These are phyloP conservation scores for Propithecus perrieri DNA, from an alignment of 2,797 vertebrate species.

Conservation along the genomic window DNA sequence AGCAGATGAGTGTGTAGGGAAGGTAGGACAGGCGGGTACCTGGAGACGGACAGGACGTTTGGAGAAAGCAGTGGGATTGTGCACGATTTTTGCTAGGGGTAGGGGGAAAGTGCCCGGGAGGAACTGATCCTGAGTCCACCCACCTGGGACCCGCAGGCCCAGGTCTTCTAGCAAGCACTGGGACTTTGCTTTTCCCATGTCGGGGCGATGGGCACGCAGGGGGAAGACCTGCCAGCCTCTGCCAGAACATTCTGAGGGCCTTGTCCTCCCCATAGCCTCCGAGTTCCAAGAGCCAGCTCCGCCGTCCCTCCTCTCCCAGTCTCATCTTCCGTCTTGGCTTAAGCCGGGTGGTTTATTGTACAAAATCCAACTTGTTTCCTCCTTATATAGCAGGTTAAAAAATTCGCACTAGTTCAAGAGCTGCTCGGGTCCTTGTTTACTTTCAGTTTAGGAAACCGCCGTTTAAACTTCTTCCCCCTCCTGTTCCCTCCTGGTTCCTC, in stretches of 20 bases:
- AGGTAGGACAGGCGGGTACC: not conserved
- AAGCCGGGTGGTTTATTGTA: constrained; percentile 40
- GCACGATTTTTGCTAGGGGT: not conserved
- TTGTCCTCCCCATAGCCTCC: not conserved
- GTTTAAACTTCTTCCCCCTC: not conserved
- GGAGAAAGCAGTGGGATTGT: no score
- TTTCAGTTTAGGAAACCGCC: constrained; percentile 74
- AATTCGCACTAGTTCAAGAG: constrained; percentile 57
- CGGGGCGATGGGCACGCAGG: rapidly evolving
- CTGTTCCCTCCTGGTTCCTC: not conserved
- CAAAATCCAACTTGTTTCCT: constrained; percentile 63
- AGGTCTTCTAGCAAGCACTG: rapidly evolving
- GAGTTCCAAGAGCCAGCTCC: not conserved
- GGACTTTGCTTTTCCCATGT: rapidly evolving
- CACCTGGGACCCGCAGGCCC: not conserved
- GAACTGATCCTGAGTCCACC: not conserved
- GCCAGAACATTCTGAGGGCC: not conserved
- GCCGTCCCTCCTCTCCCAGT: not conserved
- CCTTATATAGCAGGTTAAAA: constrained; percentile 54
- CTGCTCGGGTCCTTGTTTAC: constrained; percentile 54
- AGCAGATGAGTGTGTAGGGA: not conserved
- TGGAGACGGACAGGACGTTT: not conserved
- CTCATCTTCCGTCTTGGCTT: not conserved
- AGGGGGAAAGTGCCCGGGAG: rapidly evolving
- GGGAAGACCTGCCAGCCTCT: not conserved